A percentile compares a stretch with the other conserved stretches of the same genome.
Conservation (phyloP, 2,797 vertebrate genomes). For the Helostoma temminkii region DNA sequence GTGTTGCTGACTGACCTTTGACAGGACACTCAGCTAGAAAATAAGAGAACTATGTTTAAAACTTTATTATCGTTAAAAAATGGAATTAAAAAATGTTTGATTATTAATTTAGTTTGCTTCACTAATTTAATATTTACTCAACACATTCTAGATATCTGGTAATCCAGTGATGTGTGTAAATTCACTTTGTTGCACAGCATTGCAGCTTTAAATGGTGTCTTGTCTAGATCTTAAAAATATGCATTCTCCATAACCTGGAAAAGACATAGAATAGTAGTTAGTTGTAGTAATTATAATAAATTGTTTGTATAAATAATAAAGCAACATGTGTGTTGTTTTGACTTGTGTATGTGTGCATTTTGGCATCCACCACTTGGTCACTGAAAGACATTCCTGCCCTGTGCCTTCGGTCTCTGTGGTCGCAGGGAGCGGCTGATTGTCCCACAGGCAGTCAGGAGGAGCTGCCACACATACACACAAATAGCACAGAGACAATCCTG, state of each 20-base stretch:
- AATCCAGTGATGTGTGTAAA: too few species aligned
- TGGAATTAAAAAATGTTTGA: too few species aligned
- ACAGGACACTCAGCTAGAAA: too few species aligned
- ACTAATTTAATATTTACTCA: too few species aligned
- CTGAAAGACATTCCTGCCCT: constrained; percentile 85
- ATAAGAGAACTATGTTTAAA: too few species aligned
- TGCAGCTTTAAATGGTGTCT: background rate
- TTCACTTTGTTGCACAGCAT: too few species aligned
- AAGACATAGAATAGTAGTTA: too few species aligned
- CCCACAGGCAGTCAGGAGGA: constrained; percentile 62
- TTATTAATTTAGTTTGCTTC: too few species aligned
- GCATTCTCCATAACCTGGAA: background rate
- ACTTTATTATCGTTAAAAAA: too few species aligned
- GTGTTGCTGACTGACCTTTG: too few species aligned
- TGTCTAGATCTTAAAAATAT: background rate
- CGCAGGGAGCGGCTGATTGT: constrained; percentile 71
- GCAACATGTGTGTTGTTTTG: constrained; percentile 28
- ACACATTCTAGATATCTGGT: too few species aligned
- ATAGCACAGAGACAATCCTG: constrained; percentile 23
- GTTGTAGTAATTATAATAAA: background rate
- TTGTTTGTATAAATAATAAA: constrained; percentile 11
- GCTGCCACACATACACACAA: constrained; percentile 66
- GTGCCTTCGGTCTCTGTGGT: constrained; percentile 85
- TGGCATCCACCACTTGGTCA: constrained; percentile 57
- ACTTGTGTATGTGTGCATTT: constrained; percentile 38